A percentile compares a stretch with the other conserved stretches of the same genome.
Evolutionary conservation across 2,888 invertebrate species (phyloP).

Genomic region (Petrolisthes manimaculis): DNA sequence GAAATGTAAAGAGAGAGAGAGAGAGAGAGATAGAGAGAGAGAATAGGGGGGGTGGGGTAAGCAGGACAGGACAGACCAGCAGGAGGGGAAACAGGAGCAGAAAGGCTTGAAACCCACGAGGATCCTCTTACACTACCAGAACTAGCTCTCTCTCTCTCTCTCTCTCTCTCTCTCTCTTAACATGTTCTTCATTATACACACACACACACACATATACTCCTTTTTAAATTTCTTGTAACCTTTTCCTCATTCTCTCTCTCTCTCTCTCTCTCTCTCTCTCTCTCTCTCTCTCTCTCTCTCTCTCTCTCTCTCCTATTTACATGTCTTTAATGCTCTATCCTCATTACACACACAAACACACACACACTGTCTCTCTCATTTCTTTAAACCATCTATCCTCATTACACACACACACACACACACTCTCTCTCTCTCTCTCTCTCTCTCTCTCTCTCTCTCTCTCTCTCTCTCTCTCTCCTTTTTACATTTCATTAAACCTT

Average conservation of each 20-base stretch:
- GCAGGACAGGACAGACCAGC: not conserved
- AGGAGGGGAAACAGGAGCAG: not conserved
- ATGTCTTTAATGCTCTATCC: too few species aligned
- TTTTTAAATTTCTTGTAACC: not conserved
- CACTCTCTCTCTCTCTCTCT: slow-evolving; percentile 25
- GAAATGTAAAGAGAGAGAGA: not conserved
- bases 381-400: not conserved
- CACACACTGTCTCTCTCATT: not conserved
- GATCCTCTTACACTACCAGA: slow-evolving; percentile 16
- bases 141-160: slow-evolving; percentile 32
- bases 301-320: not conserved
- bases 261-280: not conserved
- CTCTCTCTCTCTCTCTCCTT: slow-evolving; percentile 21
- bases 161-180: slow-evolving; percentile 22
- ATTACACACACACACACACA: not conserved
- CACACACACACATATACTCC: not conserved
- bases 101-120: not conserved
- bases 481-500: not conserved
- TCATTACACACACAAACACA: not conserved
- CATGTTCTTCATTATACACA: slow-evolving; percentile 11
- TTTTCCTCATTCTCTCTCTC: not conserved
- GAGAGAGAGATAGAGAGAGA: not conserved
- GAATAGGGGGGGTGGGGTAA: not conserved
- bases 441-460: slow-evolving; percentile 25
- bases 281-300: not conserved